Evolutionary conservation across 2,113 vertebrate genomes (phyloP), one percentile per base, ranked within the genome.

Genomic region (Epinephelus fuscoguttatus): DNA sequence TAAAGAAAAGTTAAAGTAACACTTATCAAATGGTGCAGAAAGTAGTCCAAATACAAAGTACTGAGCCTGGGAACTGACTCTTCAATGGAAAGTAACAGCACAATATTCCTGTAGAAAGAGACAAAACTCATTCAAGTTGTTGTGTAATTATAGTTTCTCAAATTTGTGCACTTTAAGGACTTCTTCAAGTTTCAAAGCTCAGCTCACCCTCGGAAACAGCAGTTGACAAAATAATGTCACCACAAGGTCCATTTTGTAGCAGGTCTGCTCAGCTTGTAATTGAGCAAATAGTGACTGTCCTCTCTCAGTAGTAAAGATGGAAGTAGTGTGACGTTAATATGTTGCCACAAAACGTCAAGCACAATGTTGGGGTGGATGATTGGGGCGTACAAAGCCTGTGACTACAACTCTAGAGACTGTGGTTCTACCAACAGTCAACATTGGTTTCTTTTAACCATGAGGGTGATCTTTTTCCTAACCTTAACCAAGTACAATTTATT

Each of bases 381-480:
- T 75, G 56, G 77, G 84, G 61, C n/a, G 59, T 81, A 60, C 53
- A 50, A 62, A 84, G 74, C 8, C 1, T 27, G 59, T 60, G 71
- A 80, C 67, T 64, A 75, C 1, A 18, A 56, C 74, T 42, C 71
- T 57, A 49, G 63, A 75, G 80, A 75, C 77, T 68, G 73, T 52
- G 78, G 84, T 47, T 81, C 40, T n/a, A 52, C 70, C 42, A 66
- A 56, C 37, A 67, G 75, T 82, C 66, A 75, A 78, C 57, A 33
- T 25, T 21, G 74, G 62, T 77, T 81, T 76, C 74, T 88, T 84
- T 90, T 64, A 83, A 85, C 23, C 49, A 53, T 57, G 47, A 75
- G 33, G 61, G 23, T 2, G 55, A 85, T 59, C 18, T 45, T 75
- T 66, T 59, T 70, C 64, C 57, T 21, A 42, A 70, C 56, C 52